These are phyloP conservation scores for Eulemur albifrons DNA, from an alignment of 2,797 vertebrate species.

Conservation along the genomic window DNA sequence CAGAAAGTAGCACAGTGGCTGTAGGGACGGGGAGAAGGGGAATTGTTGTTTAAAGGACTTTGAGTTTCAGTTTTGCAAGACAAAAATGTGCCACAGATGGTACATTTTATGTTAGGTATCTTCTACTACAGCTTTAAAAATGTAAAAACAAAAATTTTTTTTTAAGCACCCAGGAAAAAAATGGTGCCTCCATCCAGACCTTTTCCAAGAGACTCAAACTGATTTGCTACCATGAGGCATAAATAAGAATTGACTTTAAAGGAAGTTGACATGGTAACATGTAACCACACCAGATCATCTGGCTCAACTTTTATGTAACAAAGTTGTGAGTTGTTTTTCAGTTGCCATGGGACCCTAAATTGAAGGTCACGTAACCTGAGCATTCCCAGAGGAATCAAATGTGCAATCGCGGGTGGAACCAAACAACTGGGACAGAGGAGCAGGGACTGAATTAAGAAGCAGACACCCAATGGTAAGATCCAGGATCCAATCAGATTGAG, in stretches of 20 bases:
- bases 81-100: neutral
- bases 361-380: neutral
- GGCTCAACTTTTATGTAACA: neutral
- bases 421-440: neutral
- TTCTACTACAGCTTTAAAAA: neutral
- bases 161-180: neutral
- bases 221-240: neutral
- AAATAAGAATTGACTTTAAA: neutral
- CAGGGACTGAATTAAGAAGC: neutral
- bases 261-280: neutral
- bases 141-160: neutral
- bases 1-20: neutral
- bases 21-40: neutral
- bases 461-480: neutral
- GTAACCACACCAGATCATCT: neutral
- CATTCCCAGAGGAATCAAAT: neutral
- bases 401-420: neutral
- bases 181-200: neutral
- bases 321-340: neutral
- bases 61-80: neutral
- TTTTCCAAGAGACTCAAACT: neutral
- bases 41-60: neutral
- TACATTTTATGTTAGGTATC: neutral
- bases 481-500: neutral
- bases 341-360: neutral